phyloP scores from a whole-genome alignment of 2,797 vertebrate species.

The Darevskia nairensis region DNA sequence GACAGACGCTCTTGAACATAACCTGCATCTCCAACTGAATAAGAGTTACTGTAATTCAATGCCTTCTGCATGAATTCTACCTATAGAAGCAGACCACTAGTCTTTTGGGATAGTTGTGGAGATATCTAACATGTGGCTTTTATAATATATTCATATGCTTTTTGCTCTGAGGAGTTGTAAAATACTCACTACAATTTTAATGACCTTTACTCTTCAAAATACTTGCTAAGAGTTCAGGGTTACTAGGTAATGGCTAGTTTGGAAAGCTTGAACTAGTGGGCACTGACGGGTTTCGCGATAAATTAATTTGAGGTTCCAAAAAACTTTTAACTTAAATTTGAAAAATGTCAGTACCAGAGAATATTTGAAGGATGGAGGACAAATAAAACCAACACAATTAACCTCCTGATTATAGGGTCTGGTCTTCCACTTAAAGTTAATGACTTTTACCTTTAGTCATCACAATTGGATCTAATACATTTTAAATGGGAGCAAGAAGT shows the following conservation, averaged over 20 bases:
- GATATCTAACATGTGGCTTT: not conserved
- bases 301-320: slow-evolving; percentile 32
- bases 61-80: not conserved
- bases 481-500: slow-evolving; percentile 44
- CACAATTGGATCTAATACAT: slow-evolving; percentile 37
- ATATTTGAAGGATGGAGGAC: slow-evolving; percentile 39
- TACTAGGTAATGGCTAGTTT: slow-evolving; percentile 21
- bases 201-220: slow-evolving; percentile 14
- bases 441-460: slow-evolving; percentile 51
- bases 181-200: not conserved
- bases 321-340: slow-evolving; percentile 37
- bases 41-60: not conserved
- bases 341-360: slow-evolving; percentile 37
- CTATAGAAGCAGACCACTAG: not conserved
- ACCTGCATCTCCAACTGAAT: not conserved
- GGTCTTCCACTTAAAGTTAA: slow-evolving; percentile 37
- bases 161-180: slow-evolving; percentile 9
- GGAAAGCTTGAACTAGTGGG: not conserved
- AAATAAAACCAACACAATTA: slow-evolving; percentile 43
- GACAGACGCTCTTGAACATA: not conserved
- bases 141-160: not conserved
- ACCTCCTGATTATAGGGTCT: slow-evolving; percentile 42
- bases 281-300: slow-evolving; percentile 11
- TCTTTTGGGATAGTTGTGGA: not conserved
- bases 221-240: slow-evolving; percentile 17